phyloP scores from a whole-genome alignment of 2,113 vertebrate species.

The Eonycteris spelaea region DNA sequence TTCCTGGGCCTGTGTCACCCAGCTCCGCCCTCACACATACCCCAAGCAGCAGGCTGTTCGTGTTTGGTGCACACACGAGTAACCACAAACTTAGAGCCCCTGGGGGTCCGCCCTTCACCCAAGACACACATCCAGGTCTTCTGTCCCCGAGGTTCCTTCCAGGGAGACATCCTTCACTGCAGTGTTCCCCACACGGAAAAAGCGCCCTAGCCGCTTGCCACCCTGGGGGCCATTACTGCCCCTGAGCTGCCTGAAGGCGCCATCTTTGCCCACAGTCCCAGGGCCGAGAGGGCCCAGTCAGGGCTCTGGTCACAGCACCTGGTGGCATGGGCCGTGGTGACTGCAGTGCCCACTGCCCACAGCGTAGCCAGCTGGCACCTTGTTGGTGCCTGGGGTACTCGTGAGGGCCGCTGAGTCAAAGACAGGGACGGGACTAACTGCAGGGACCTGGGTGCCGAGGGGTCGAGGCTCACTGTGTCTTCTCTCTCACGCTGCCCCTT shows the following conservation, averaged over 20 bases:
- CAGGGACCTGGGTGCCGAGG: background rate
- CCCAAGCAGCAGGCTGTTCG: background rate
- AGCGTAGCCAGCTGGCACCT: background rate
- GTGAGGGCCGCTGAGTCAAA: background rate
- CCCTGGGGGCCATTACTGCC: background rate
- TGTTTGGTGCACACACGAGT: rapidly evolving
- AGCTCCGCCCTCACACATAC: background rate
- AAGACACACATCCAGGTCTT: background rate
- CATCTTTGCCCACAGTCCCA: background rate
- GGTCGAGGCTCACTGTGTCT: conserved; percentile 22
- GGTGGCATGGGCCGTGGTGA: background rate
- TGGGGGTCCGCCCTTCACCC: background rate
- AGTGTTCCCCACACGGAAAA: background rate
- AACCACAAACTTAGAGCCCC: background rate
- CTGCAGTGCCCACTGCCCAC: background rate
- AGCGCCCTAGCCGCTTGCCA: rapidly evolving
- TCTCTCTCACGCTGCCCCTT: conserved; percentile 48
- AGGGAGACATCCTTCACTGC: background rate
- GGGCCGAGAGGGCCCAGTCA: background rate
- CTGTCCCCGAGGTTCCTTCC: background rate
- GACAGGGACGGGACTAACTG: background rate
- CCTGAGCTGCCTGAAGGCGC: background rate
- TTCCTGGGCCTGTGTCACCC: background rate
- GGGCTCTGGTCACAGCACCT: background rate
- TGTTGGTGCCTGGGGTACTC: no score